Base-by-base conservation (phyloP, 2,888 invertebrate species). In the Tenthredo mesomela region DNA sequence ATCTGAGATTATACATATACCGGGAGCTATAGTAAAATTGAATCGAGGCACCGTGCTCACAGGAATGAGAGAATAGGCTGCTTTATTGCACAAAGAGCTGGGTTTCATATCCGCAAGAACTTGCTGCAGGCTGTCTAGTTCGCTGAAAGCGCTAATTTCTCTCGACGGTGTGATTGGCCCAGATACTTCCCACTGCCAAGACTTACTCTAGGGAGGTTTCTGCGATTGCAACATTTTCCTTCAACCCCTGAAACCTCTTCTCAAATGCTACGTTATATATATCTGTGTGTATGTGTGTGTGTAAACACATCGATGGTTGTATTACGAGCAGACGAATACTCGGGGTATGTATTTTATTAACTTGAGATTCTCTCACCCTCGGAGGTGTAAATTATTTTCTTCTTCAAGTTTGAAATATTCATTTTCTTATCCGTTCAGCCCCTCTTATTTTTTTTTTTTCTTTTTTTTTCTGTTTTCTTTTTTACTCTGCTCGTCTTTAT, bases 81-180 rank as follows among this genome's bases (percentile, higher is more conserved):
- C 40, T 77, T 84, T 84, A 78, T 43, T 29, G 58, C 33, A 77
- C 80, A 85, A 84, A 78, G 70, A 18, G 80, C 50, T 71, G 67
- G 71, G 0, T 73, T 71, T 12, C 65, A 25, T 50, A 54, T 47
- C 47, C 47, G 29, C 29, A 47, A 33, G 47, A 54, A 25, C 73
- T 21, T 58, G 65, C 54, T 82, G 77, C 70, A 15, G 77, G 71
- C 71, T 43, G 54, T 77, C 77, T 73, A 33, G 77, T 78, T 86
- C 85, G 58, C 67, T 85, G 85, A 86, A 86, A 82, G 82, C 33
- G 86, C 83, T 88, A 88, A 88, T 88, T 86, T 85, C 82, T 87
- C 86, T 80, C 80, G 82, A 54, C 84, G 85, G 87, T 85, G 84
- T 87, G 86, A 88, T 88, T 88, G 87, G 85, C 87, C 86, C 86